These are phyloP conservation scores for Eretmochelys imbricata DNA, from an alignment of 2,113 vertebrate species.

Conservation along the genomic window DNA sequence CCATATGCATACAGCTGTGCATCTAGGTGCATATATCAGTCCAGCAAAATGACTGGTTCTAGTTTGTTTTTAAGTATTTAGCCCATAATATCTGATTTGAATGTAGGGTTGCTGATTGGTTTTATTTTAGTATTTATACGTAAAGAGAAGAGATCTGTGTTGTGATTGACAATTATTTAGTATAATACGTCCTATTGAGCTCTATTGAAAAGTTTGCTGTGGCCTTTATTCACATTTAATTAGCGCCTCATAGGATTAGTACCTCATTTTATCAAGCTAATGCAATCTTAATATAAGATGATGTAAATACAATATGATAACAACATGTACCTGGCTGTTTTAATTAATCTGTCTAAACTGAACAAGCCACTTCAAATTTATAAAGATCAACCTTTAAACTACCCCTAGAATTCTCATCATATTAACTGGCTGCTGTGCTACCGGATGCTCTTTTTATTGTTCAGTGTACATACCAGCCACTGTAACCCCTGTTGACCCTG, in stretches of 20 bases:
- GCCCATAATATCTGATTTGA: not conserved
- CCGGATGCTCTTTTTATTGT: constrained; percentile 45
- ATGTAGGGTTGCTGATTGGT: not conserved
- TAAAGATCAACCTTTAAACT: constrained; percentile 67
- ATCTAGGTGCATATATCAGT: not conserved
- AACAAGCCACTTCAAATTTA: constrained; percentile 72
- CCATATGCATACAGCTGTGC: not conserved
- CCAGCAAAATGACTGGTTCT: not conserved
- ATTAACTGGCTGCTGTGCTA: constrained; percentile 64
- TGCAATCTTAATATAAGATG: constrained; percentile 64
- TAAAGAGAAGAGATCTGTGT: constrained; percentile 30
- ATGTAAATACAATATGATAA: constrained; percentile 72
- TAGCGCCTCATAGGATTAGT: constrained; percentile 75
- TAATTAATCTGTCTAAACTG: constrained; percentile 78
- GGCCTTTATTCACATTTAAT: constrained; percentile 78
- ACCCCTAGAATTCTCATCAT: constrained; percentile 54
- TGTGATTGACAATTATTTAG: constrained; percentile 67
- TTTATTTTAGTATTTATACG: not conserved
- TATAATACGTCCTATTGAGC: constrained; percentile 60
- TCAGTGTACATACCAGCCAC: constrained; percentile 3
- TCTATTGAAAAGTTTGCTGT: constrained; percentile 70
- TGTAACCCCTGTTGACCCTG: constrained; percentile 6
- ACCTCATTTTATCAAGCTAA: constrained; percentile 74
- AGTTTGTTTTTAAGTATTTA: not conserved
- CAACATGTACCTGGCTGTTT: constrained; percentile 70